Base-by-base conservation (phyloP, 2,113 vertebrate genomes). In the Mixornis gularis region DNA sequence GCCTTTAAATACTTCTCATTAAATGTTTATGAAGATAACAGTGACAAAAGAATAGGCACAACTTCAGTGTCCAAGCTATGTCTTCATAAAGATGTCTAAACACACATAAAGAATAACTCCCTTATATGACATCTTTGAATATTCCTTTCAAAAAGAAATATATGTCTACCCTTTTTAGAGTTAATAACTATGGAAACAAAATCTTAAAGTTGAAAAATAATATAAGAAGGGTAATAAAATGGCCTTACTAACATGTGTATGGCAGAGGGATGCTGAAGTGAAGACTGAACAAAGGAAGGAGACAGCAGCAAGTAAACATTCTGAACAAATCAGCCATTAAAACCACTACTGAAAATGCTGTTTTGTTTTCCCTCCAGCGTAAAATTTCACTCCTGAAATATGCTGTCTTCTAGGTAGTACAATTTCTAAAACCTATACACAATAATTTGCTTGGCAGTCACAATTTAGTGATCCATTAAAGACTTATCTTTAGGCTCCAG, bases 401-500 rank as follows among this genome's bases (percentile, higher is more conserved):
- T n/a, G 17, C 43, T 68, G 52, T 79, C 74, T 68, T 90, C 69
- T 66, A 91, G 46, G 63, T 64, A 93, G 63, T 41, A 76, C 41
- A 76, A 46, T 88, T 95, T 72, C 69, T 79, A 89, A 89, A 92
- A 40, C n/a, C 62, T 62, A 46, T 76, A 53, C 46, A 62, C 68
- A 92, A 46, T 92, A 71, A 88, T 95, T 87, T 94, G 76, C 72
- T 92, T 85, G 89, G 79, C 72, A 92, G 84, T 64, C 52, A 79
- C 79, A 93, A 93, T 92, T 78, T 93, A 84, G 78, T 59, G 90
- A 93, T 66, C 73, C 86, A 92, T 95, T 94, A 91, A 95, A 93
- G 78, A 87, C 87, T 92, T 92, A 92, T 92, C 89, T 96, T 92
- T 78, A 84, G 90, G 72, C 85, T 84, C 66, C 59, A 53, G 78